Conservation (phyloP, 2,113 vertebrate species). For the Oceanites oceanicus region DNA sequence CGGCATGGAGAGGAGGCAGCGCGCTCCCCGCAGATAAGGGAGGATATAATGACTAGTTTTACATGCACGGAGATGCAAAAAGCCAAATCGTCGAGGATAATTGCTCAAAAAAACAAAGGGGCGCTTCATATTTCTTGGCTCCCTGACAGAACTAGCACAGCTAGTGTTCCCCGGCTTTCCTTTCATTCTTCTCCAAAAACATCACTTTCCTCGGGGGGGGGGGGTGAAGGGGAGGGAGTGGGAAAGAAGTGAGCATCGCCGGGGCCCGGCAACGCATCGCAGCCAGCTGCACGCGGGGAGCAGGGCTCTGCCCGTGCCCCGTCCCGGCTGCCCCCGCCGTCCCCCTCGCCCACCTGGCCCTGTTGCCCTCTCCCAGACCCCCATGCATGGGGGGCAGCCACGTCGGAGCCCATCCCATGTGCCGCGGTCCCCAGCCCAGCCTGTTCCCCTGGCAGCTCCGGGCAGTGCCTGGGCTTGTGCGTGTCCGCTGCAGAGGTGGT, state of each 20-base stretch:
- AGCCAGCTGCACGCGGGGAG: background rate
- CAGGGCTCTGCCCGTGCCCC: background rate
- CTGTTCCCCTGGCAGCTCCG: background rate
- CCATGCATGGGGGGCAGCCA: rapidly evolving
- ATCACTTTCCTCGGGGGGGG: background rate
- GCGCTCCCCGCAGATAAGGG: background rate
- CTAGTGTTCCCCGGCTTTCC: background rate
- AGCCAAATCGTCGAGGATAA: slow-evolving; percentile 4
- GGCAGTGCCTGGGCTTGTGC: background rate
- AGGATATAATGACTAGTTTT: background rate
- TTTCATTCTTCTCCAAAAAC: slow-evolving; percentile 67
- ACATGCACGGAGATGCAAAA: background rate
- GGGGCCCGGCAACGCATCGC: rapidly evolving
- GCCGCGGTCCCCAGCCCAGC: rapidly evolving
- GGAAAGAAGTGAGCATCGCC: background rate
- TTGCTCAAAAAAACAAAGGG: slow-evolving; percentile 41
- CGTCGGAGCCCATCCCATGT: rapidly evolving
- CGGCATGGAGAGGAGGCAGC: background rate
- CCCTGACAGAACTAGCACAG: slow-evolving; percentile 52
- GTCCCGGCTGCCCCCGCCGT: background rate
- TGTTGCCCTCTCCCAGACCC: background rate
- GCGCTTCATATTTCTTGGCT: slow-evolving; percentile 57
- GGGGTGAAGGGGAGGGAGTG: background rate
- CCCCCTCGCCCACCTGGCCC: background rate
- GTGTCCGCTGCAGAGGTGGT: background rate